Evolutionary conservation across 2,888 invertebrate genomes (phyloP).

Genomic region (Trissolcus japonicus): DNA sequence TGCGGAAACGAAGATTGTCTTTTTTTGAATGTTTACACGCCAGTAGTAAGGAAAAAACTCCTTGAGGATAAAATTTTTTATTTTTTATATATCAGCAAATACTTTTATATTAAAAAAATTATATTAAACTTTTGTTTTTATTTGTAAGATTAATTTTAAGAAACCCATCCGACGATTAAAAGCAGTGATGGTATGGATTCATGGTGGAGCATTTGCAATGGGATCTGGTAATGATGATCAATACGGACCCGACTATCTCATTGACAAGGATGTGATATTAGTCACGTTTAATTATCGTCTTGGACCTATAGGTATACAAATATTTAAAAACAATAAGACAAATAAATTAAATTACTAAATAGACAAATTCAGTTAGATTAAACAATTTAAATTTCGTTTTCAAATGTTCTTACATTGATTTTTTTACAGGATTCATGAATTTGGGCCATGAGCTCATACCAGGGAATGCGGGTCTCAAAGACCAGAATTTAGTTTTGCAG

Average conservation of each 20-base stretch:
- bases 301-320: slow-evolving; percentile 58
- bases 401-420: not conserved
- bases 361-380: not conserved
- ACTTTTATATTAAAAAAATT: too few relatives aligned
- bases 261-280: slow-evolving; percentile 61
- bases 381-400: not conserved
- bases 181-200: slow-evolving; percentile 62
- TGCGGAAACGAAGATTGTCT: slow-evolving; percentile 65
- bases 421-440: not conserved
- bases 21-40: slow-evolving; percentile 63
- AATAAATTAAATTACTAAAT: not conserved
- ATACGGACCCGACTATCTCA: slow-evolving; percentile 63
- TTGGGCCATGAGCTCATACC: not conserved
- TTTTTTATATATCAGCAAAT: too few relatives aligned
- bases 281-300: slow-evolving; percentile 64
- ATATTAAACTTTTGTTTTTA: not conserved
- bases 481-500: slow-evolving; percentile 78
- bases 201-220: slow-evolving; percentile 47
- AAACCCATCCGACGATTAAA: not conserved
- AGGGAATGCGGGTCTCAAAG: slow-evolving; percentile 65
- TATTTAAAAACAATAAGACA: not conserved
- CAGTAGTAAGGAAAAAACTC: slow-evolving; percentile 53
- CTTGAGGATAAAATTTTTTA: not conserved
- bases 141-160: not conserved
- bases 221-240: slow-evolving; percentile 42